Evolutionary conservation across 1,140 invertebrate species (phyloP).

Genomic region (Cotesia chilonis): DNA sequence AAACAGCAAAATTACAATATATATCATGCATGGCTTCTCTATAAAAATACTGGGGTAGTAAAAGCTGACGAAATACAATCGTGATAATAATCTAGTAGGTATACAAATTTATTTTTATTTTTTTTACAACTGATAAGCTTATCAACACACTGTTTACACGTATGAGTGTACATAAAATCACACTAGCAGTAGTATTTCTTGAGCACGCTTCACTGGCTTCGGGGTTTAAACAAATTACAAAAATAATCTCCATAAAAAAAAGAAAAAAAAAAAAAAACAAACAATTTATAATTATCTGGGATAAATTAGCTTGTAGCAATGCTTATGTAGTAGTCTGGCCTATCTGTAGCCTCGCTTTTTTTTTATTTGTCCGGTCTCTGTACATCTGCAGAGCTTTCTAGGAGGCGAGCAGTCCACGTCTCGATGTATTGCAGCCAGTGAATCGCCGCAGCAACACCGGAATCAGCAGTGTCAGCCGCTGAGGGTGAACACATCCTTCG

Average conservation of each 20-base stretch:
- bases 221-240: not conserved
- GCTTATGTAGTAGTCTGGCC: constrained; percentile 60
- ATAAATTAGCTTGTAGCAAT: constrained; percentile 28
- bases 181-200: not conserved
- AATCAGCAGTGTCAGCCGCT: constrained; percentile 64
- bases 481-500: constrained; percentile 56
- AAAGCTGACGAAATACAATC: constrained; percentile 8
- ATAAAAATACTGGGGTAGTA: not conserved
- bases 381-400: constrained; percentile 65
- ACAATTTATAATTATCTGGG: too few relatives aligned
- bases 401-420: constrained; percentile 59
- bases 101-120: not conserved
- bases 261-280: too few relatives aligned
- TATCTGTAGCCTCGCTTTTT: constrained; percentile 64
- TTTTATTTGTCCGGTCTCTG: constrained; percentile 60
- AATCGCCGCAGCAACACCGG: constrained; percentile 61
- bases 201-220: constrained; percentile 8
- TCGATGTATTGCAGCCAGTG: constrained; percentile 51
- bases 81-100: not conserved
- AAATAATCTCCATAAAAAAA: not conserved
- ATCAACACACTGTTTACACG: not conserved
- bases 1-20: too few relatives aligned
- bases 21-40: constrained; percentile 21
- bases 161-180: not conserved
- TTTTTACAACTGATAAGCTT: not conserved